Conservation (phyloP, 2,113 vertebrate species). For the Dendropsophus ebraccatus region DNA sequence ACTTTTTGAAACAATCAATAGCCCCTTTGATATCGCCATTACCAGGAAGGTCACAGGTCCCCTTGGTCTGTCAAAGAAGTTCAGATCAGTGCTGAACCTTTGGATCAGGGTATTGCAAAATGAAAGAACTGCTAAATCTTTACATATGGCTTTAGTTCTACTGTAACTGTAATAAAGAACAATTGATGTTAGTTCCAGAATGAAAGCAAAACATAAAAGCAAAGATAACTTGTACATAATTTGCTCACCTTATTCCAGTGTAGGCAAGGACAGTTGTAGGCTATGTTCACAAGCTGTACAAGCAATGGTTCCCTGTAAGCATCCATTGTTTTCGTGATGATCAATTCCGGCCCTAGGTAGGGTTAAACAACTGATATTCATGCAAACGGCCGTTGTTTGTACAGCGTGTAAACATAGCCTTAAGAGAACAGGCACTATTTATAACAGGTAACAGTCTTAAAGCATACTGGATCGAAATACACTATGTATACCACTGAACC, state of each 20-base stretch:
- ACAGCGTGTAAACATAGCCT: too few relatives aligned
- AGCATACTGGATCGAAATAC: neutral
- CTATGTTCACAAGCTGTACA: too few relatives aligned
- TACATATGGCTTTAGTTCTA: neutral
- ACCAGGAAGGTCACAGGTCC: neutral
- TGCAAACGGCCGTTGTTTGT: too few relatives aligned
- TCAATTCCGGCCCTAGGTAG: too few relatives aligned
- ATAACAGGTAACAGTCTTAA: neutral
- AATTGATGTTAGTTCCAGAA: conserved; percentile 1
- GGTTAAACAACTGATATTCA: too few relatives aligned
- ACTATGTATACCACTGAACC: neutral
- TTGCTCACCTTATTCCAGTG: neutral
- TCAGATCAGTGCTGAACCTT: neutral
- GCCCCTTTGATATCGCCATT: neutral
- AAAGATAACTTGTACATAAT: neutral
- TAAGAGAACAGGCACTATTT: neutral
- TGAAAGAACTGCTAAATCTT: neutral
- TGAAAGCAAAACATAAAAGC: neutral
- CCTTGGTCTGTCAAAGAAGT: neutral
- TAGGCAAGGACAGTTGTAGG: neutral
- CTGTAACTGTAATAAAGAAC: neutral
- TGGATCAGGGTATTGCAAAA: neutral
- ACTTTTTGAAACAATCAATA: neutral
- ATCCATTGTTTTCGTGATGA: too few relatives aligned
- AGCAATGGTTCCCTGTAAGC: too few relatives aligned